These are phyloP conservation scores for Solea senegalensis DNA, from an alignment of 2,113 vertebrate genomes.

Conservation along the genomic window DNA sequence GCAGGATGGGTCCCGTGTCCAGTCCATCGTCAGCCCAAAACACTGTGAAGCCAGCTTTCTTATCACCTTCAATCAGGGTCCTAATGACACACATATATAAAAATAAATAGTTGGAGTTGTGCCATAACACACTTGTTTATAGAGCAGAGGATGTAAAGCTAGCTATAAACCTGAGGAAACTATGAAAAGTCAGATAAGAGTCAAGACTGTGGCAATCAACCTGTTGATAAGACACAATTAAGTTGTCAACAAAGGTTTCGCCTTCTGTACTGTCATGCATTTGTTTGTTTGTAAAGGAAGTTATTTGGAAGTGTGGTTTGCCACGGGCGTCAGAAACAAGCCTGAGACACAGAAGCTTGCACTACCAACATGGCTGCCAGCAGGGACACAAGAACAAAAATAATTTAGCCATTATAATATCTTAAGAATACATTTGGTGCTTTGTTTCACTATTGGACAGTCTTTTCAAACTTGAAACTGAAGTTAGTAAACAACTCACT, in stretches of 20 bases:
- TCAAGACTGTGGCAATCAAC: not conserved
- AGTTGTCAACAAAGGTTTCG: not conserved
- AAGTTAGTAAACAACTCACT: no score
- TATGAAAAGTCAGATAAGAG: slow-evolving; percentile 7
- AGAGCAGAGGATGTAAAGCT: not conserved
- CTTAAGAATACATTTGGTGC: no score
- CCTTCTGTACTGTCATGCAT: not conserved
- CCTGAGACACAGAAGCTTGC: no score
- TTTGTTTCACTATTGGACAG: no score
- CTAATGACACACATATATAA: slow-evolving; percentile 66
- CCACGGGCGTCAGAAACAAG: no score
- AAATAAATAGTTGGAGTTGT: not conserved
- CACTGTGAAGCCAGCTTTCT: slow-evolving; percentile 92
- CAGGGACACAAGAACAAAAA: no score
- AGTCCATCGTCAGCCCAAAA: slow-evolving; percentile 98
- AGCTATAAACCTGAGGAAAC: slow-evolving; percentile 5
- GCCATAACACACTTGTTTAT: not conserved
- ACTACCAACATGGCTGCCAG: no score
- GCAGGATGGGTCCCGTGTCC: slow-evolving; percentile 95
- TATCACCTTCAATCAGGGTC: slow-evolving; percentile 96
- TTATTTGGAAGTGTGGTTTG: not conserved
- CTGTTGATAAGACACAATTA: not conserved
- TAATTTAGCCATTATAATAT: no score
- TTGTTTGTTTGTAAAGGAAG: not conserved
- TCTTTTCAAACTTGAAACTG: no score